Evolutionary conservation across 2,797 vertebrate species (phyloP), one percentile per base, ranked within the genome.

Genomic region (Acrossocheilus wenchowensis): DNA sequence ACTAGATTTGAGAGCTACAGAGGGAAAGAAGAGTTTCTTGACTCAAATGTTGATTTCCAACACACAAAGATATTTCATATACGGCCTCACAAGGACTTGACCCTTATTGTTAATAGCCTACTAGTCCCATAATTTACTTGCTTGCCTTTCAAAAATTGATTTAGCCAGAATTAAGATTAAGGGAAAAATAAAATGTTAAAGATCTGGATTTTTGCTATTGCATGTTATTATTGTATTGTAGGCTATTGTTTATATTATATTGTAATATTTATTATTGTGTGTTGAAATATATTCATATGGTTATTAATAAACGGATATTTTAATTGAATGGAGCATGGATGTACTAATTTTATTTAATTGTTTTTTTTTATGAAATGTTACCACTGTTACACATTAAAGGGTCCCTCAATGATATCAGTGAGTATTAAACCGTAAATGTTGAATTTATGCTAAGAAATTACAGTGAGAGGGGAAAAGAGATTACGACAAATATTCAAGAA

Each of bases 401-500:
- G 64, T 41, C 15, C 66, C 57, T 19, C 8, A 15, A 26, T 26
- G 1, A 54, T 36, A 62, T 39, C 3, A 73, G 54, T 72, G 10
- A 34, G 41, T 36, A 78, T 48, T 71, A 48, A 45, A 64, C 12
- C 45, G 41, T 87, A 87, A 34, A 84, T 84, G 68, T 17, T 34
- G 1, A 78, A 73, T 79, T 26, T 2, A 75, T 17, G 8, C 36
- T 23, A 75, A 10, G 6, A 52, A 39, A 30, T 26, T n/a, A 14
- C 3, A 7, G 1, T 9, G 21, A 6, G n/a, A 19, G 41, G 41
- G 19, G 26, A 10, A 30, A 45, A 11, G n/a, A 4, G 39, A 79
- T 64, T 64, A 64, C n/a, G 26, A 19, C 36, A 39, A 69, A 69
- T 9, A 69, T 69, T 4, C 8, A 39, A 39, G 3, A 7, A 15